Percentiles rank a stretch among this genome's conserved stretches.
These are phyloP conservation scores for Crocallis elinguaria DNA, from an alignment of 2,888 invertebrate genomes.

Conservation along the genomic window DNA sequence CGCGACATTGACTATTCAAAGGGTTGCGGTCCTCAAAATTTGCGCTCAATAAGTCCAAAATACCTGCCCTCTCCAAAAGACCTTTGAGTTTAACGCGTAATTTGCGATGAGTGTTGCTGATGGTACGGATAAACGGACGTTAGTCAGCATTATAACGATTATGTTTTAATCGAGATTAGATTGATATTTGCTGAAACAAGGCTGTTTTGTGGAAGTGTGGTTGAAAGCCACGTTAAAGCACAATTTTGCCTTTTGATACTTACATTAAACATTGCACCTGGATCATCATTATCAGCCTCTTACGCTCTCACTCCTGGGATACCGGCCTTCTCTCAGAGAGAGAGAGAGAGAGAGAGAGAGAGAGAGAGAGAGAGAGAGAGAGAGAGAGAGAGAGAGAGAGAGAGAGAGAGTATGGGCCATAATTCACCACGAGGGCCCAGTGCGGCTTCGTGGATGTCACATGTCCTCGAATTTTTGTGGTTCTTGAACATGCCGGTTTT, in stretches of 20 bases:
- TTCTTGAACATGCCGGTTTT: too few relatives aligned
- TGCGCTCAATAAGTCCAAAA: conserved; percentile 82
- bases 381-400: too few relatives aligned
- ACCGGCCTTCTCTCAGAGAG: too few relatives aligned
- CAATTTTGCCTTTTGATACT: neutral
- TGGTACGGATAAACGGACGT: conserved; percentile 46
- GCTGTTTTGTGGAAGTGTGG: neutral
- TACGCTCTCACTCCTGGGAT: too few relatives aligned
- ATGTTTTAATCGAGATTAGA: conserved; percentile 48
- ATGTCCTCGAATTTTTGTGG: too few relatives aligned
- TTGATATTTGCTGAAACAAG: neutral
- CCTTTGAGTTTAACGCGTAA: conserved; percentile 58
- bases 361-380: too few relatives aligned
- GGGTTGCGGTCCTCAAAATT: conserved; percentile 84
- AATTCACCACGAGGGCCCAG: too few relatives aligned
- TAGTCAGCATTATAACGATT: conserved; percentile 43
- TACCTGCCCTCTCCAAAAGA: conserved; percentile 61
- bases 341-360: too few relatives aligned
- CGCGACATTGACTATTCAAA: conserved; percentile 85
- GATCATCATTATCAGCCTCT: too few relatives aligned
- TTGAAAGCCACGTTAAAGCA: conserved; percentile 2
- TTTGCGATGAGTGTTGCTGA: conserved; percentile 47
- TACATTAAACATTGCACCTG: neutral
- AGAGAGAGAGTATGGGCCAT: too few relatives aligned
- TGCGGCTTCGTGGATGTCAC: too few relatives aligned